phyloP scores from a whole-genome alignment of 2,888 invertebrate genomes.

The Megamerina dolium region DNA sequence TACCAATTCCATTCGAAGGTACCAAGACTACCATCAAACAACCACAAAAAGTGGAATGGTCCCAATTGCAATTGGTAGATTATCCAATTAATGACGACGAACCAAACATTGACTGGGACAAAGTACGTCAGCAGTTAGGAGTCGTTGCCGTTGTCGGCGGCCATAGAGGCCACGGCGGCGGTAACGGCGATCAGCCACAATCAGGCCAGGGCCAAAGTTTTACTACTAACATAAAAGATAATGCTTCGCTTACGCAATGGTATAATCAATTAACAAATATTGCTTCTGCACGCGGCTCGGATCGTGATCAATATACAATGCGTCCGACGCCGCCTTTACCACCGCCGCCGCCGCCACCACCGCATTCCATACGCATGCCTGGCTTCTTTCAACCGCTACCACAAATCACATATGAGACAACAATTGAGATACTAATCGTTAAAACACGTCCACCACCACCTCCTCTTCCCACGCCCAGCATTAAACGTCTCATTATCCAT shows the following conservation, averaged over 20 bases:
- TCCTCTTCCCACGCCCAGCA: conserved; percentile 38
- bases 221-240: conserved; percentile 45
- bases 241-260: conserved; percentile 42
- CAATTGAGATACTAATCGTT: conserved; percentile 46
- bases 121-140: no score
- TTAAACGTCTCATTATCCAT: conserved; percentile 45
- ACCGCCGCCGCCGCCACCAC: conserved; percentile 38
- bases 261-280: conserved; percentile 33
- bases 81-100: no score
- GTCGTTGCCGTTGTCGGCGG: no score
- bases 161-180: no score
- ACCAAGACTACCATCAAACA: conserved; percentile 1
- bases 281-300: conserved; percentile 22
- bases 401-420: conserved; percentile 46
- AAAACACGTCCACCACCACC: conserved; percentile 45
- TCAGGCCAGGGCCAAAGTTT: no score
- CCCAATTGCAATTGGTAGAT: no score
- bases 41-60: conserved; percentile 1
- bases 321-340: conserved; percentile 3
- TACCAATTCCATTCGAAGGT: no score
- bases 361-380: conserved; percentile 45
- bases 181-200: no score
- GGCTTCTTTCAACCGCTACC: conserved; percentile 50
- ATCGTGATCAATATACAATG: conserved; percentile 11
- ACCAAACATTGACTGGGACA: no score